Base-by-base conservation (phyloP, 1,140 invertebrate species). In the Cyclargus thomasi region DNA sequence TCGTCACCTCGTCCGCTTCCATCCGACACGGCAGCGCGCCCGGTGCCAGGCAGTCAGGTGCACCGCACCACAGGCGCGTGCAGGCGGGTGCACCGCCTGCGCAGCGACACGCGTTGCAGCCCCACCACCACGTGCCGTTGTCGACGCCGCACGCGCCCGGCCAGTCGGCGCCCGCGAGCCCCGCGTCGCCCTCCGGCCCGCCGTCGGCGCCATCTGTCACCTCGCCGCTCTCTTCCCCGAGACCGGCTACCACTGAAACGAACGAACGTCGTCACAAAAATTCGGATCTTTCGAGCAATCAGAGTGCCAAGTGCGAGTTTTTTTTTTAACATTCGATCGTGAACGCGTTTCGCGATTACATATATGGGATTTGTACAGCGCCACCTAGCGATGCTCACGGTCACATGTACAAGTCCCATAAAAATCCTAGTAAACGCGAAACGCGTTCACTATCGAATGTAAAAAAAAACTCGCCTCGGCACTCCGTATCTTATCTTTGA, bases 61-160 rank as follows among this genome's bases (percentile, higher is more conserved):
- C 91, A 5, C 95, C 95, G 78, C 96, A 96, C 95, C 95, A 96
- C 18, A 97, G 94, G 78, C 95, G 94, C 63, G 96, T 97, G 88
- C 97, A 98, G 18, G 93, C 92, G 16, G 95, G 94, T 62, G 93
- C 93, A 10, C 95, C 94, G 65, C 94, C 94, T 14, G 92, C 90
- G 80, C 97, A 97, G 59, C 93, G 92, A 82, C 96, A 97, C 1
- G 94, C 93, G 86, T 98, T 97, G 89, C 97, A 98, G 67, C 88
- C 87, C 87, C 88, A 88, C 81, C 93, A 92, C 95, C 94, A 95
- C 16, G 92, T 93, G 55, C 92, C 92, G 76, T 94, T 93, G 70
- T 76, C 75, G 2, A 73, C 75, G 65, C 79, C 74, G 66, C 82
- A 79, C 63, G 74, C 76, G 53, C 77, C 83, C 2, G 74, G 70